These are phyloP conservation scores for Epicampocera succincta DNA, from an alignment of 2,888 invertebrate species.

Conservation along the genomic window DNA sequence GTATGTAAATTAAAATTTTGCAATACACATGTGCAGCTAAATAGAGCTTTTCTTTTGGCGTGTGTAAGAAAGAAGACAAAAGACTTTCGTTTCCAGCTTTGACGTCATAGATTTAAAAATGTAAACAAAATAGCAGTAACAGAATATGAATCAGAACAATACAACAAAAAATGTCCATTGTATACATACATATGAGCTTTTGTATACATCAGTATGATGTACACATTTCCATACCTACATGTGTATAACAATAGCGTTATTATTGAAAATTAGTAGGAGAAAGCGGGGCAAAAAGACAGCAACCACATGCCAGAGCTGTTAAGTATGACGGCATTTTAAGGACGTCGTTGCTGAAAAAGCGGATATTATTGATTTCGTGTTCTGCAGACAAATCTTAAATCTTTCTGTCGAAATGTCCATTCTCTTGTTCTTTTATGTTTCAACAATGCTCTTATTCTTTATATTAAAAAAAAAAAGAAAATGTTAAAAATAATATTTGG, in stretches of 20 bases:
- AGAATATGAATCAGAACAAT: background rate
- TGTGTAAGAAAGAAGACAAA: conserved; percentile 8
- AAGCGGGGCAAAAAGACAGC: background rate
- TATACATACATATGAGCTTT: no score
- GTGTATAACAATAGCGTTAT: no score
- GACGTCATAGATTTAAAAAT: conserved; percentile 74
- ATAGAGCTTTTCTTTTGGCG: background rate
- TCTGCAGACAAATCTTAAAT: background rate
- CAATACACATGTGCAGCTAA: no score
- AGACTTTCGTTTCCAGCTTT: conserved; percentile 74
- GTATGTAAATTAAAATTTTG: no score
- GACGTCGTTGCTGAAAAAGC: conserved; percentile 30
- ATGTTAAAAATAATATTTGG: background rate
- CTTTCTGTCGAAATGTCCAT: background rate
- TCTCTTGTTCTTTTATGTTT: background rate
- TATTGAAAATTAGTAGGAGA: no score
- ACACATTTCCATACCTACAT: no score
- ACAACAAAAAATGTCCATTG: conserved; percentile 10
- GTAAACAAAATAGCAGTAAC: conserved; percentile 51
- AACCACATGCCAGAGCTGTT: conserved; percentile 1
- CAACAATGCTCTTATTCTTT: background rate
- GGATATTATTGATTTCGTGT: conserved; percentile 58
- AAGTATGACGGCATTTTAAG: conserved; percentile 57
- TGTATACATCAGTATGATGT: no score
- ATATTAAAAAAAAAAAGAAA: background rate